Base-by-base conservation (phyloP, 2,888 invertebrate species). In the Pantelozetes paolii region DNA sequence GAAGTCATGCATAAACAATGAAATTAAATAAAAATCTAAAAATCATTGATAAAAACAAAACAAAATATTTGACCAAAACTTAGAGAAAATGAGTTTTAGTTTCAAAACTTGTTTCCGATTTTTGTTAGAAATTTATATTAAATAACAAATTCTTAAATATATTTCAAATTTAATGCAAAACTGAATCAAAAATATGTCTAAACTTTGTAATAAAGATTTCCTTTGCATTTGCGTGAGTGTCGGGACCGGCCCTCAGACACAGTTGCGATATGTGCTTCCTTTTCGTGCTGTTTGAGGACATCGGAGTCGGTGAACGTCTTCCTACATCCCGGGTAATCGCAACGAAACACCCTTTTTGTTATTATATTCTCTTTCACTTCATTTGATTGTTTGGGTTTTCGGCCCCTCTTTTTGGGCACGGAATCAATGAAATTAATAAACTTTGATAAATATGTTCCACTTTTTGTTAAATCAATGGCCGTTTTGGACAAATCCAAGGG, bases 151-250 rank as follows among this genome's bases (percentile, higher is more conserved):
- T n/a, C n/a, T 50, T 50, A n/a, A 50, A 18, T 20, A 20, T 9
- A 3, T 8, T 20, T 50, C 15, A 5, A 50, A 20, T 5, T 50
- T 3, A n/a, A 9, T 50, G 20, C 20, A 59, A 30, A 28, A 59
- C 23, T 20, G 11, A 36, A 20, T 36, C 30, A 1, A 36, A 11
- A 13, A 45, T 26, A 26, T 6, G 9, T 6, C 28, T 15, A 69
- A 15, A 69, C 23, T 45, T 69, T 69, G 28, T 69, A 69, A 45
- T 42, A 69, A 40, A 69, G 69, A 26, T 69, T 69, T 69, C 69
- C 69, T 69, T 69, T 69, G 36, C 69, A 69, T 26, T 20, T 23
- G 40, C 69, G 40, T 6, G 20, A 15, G 42, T 69, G 40, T 28
- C 69, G 69, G 3, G 40, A 26, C 36, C 69, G 11, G 11, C 45